Evolutionary conservation across 2,113 vertebrate genomes (phyloP).

Genomic region (Petroica traversi): DNA sequence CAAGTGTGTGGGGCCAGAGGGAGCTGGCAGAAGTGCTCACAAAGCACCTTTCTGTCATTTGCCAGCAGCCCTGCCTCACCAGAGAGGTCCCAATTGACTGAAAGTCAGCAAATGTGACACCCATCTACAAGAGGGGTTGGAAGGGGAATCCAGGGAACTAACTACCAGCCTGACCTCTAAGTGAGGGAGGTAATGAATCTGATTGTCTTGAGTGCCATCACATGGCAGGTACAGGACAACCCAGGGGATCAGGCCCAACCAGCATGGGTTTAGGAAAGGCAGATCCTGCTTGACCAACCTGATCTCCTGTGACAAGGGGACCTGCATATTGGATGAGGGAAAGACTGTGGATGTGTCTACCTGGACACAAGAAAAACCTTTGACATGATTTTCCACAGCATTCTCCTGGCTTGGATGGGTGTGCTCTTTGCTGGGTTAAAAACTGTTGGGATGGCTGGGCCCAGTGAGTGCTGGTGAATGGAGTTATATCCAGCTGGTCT

Average conservation of each 20-base stretch:
- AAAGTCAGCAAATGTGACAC: neutral
- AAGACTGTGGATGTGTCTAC: neutral
- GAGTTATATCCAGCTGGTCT: neutral
- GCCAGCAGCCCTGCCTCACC: neutral
- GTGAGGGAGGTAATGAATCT: neutral
- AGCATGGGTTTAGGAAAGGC: neutral
- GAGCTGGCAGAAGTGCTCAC: neutral
- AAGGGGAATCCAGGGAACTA: neutral
- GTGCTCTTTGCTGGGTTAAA: neutral
- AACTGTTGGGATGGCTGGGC: neutral
- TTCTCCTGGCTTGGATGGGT: neutral
- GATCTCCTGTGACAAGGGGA: neutral
- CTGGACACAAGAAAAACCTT: neutral
- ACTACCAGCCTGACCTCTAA: neutral
- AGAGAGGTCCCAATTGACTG: neutral
- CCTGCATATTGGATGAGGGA: too few species aligned
- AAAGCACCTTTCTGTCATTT: neutral
- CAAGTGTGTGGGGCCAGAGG: too few species aligned
- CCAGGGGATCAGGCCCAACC: neutral
- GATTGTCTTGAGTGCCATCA: neutral
- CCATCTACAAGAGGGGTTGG: neutral
- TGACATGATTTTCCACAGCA: fast-evolving
- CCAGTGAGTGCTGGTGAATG: neutral
- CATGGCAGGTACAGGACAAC: neutral
- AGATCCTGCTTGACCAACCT: neutral